Evolutionary conservation across 2,113 vertebrate species (phyloP), one percentile per base, ranked within the genome.

Genomic region (Meriones unguiculatus): DNA sequence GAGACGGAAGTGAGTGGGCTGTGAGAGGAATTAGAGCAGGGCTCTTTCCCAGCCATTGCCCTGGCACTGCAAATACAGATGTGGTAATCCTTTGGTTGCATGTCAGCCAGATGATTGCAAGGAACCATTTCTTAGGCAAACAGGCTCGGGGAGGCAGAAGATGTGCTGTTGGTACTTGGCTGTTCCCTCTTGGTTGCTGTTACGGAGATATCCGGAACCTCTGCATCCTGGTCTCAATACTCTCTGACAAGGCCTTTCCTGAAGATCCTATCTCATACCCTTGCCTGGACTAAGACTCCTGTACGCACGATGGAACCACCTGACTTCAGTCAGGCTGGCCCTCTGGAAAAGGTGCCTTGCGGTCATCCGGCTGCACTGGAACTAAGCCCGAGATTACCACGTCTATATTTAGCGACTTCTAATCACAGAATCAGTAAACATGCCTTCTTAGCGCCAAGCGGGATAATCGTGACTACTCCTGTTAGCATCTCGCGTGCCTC

Each of bases 381-480:
- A 95, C 95, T 94, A 98, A 98, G 97, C 97, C 96, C 93, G 93
- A 97, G 98, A 97, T 98, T 96, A 98, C 75, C 97, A 97, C 93
- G 78, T 97, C 97, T 98, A 94, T 93, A 96, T 97, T 98, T 97
- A 98, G 95, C 94, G 93, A 97, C 96, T 98, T 95, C 96, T 98
- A 97, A 98, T 98, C 98, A 95, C 25, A 92, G 89, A 97, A 97
- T 97, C 96, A 96, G 96, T 97, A 98, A 98, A 97, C 97, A 94
- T 97, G 97, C 93, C 98, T 97, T 97, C 67, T 96, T 95, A 85
- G 86, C 91, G 96, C 87, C 97, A 97, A 97, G 98, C 95, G 69
- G 90, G 96, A 85, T 98, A 95, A 97, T 97, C 97, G 89, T 94
- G 89, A 73, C 92, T 97, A 65, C 78, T 95, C 91, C 93, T 89